Evolutionary conservation across 2,888 invertebrate species (phyloP).

Genomic region (Caenorhabditis imperialis): DNA sequence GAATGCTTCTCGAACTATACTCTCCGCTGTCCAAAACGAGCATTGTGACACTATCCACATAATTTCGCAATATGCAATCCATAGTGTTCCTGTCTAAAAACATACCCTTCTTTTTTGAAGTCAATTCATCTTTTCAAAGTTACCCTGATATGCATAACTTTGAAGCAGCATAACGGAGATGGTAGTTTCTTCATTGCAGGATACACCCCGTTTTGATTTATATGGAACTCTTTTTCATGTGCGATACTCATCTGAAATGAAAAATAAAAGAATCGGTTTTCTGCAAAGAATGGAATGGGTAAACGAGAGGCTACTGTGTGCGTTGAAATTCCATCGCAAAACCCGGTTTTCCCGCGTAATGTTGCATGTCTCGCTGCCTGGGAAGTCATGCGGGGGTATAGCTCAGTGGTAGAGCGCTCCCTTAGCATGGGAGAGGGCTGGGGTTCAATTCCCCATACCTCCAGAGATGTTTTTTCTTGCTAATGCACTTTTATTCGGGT

Average conservation of each 20-base stretch:
- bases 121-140: background rate
- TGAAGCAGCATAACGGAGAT: conserved; percentile 64
- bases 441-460: conserved; percentile 68
- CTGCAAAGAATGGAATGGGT: too few relatives aligned
- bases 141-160: conserved; percentile 65
- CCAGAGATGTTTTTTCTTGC: conserved; percentile 47
- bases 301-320: too few relatives aligned
- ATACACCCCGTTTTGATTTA: conserved; percentile 53
- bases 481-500: too few relatives aligned
- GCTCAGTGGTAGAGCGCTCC: conserved; percentile 72
- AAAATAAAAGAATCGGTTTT: too few relatives aligned
- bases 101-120: background rate
- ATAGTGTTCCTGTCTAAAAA: conserved; percentile 63
- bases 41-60: conserved; percentile 69
- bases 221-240: conserved; percentile 52
- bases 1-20: conserved; percentile 55
- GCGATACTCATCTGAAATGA: conserved; percentile 54
- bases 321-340: too few relatives aligned
- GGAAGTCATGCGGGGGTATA: conserved; percentile 58
- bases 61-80: conserved; percentile 68
- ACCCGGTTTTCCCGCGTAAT: too few relatives aligned
- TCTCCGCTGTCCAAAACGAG: conserved; percentile 64
- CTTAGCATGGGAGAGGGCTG: conserved; percentile 71
- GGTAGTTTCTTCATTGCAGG: conserved; percentile 59
- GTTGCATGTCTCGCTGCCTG: background rate